Percentiles rank a stretch among this genome's conserved stretches.
phyloP scores from a whole-genome alignment of 2,888 invertebrate species.

The Apotomis capreana region DNA sequence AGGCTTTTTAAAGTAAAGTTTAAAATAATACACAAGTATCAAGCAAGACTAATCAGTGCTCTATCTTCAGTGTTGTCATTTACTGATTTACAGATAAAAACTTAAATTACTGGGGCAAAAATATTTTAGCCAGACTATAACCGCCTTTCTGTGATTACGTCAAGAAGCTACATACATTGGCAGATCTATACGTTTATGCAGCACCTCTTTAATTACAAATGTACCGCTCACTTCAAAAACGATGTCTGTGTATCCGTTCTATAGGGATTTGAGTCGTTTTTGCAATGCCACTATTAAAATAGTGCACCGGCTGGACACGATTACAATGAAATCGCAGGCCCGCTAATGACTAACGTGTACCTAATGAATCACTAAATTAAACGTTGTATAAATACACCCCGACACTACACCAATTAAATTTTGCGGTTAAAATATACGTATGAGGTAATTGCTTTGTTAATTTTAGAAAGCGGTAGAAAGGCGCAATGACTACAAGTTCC shows the following conservation, averaged over 20 bases:
- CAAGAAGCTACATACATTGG: not conserved
- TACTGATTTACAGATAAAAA: too few relatives aligned
- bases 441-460: slow-evolving; percentile 45
- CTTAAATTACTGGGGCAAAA: too few relatives aligned
- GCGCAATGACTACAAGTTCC: slow-evolving; percentile 44
- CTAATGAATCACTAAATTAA: slow-evolving; percentile 53
- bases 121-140: too few relatives aligned
- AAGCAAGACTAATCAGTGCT: too few relatives aligned
- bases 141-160: too few relatives aligned
- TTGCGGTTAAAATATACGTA: slow-evolving; percentile 45
- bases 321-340: slow-evolving; percentile 45
- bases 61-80: too few relatives aligned
- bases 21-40: too few relatives aligned
- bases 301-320: slow-evolving; percentile 43
- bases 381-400: slow-evolving; percentile 45
- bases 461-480: slow-evolving; percentile 51
- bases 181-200: slow-evolving; percentile 19
- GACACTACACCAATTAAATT: slow-evolving; percentile 48
- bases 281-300: slow-evolving; percentile 11
- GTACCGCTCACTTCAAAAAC: not conserved
- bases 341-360: slow-evolving; percentile 48
- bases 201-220: slow-evolving; percentile 35
- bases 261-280: slow-evolving; percentile 4
- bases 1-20: too few relatives aligned
- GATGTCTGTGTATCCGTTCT: not conserved